A percentile compares a stretch with the other conserved stretches of the same genome.
Evolutionary conservation across 2,888 invertebrate species (phyloP).

Genomic region (Panopea generosa): DNA sequence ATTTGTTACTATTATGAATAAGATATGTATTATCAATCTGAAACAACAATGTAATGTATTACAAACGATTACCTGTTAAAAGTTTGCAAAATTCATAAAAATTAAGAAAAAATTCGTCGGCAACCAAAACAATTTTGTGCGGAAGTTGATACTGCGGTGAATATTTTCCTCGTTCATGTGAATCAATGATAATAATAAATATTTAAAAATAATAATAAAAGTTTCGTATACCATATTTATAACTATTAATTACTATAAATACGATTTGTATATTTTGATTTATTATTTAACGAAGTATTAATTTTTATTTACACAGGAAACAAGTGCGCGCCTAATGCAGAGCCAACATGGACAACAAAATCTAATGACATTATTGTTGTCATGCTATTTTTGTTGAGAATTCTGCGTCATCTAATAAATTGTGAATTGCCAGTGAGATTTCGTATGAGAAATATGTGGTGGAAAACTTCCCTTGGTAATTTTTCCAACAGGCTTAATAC

Average conservation of each 20-base stretch:
- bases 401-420: conserved; percentile 30
- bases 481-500: conserved; percentile 68
- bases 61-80: too few species aligned
- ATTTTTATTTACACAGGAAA: conserved; percentile 2
- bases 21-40: too few species aligned
- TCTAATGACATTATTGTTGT: conserved; percentile 19
- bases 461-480: conserved; percentile 65
- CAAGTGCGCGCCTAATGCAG: conserved; percentile 6
- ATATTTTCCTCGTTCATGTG: too few species aligned
- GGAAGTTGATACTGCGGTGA: too few species aligned
- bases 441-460: conserved; percentile 72
- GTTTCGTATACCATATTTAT: too few species aligned
- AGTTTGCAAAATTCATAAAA: neutral
- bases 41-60: too few species aligned
- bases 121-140: conserved; percentile 62
- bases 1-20: too few species aligned
- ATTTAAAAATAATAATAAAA: too few species aligned
- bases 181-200: too few species aligned
- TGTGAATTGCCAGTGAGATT: conserved; percentile 34
- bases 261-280: too few species aligned
- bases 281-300: too few species aligned
- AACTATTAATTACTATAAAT: too few species aligned
- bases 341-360: conserved; percentile 56
- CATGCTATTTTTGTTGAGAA: conserved; percentile 32
- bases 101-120: conserved; percentile 34